Percentiles rank a stretch among this genome's conserved stretches.
Evolutionary conservation across 2,797 vertebrate species (phyloP).

Genomic region (Centroberyx gerrardi): DNA sequence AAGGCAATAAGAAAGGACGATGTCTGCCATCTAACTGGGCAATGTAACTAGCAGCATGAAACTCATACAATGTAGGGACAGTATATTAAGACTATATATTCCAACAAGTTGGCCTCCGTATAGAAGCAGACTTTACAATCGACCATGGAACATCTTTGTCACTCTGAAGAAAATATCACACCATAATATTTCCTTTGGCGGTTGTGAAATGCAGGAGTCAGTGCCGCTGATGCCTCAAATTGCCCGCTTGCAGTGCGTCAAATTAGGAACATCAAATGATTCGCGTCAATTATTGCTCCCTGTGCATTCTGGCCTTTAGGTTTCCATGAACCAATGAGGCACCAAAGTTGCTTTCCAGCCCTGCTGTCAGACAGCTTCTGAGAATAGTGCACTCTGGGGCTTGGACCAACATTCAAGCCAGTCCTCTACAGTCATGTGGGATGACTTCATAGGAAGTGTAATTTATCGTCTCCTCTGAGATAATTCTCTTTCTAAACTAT

Average conservation of each 20-base stretch:
- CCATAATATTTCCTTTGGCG: not conserved
- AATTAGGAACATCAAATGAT: constrained; percentile 40
- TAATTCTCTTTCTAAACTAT: not conserved
- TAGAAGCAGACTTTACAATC: not conserved
- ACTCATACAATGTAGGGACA: not conserved
- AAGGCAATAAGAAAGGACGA: too few species aligned
- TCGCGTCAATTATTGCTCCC: constrained; percentile 38
- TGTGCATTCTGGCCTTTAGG: constrained; percentile 36
- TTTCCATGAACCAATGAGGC: too few species aligned
- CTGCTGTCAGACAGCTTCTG: constrained; percentile 17
- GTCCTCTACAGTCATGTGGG: constrained; percentile 3
- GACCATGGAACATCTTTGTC: not conserved
- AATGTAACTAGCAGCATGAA: not conserved
- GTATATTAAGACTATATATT: constrained; percentile 12
- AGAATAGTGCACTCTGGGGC: constrained; percentile 20
- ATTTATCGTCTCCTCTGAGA: not conserved
- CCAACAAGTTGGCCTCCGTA: not conserved
- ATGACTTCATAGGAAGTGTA: not conserved
- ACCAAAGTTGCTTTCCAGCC: constrained; percentile 6
- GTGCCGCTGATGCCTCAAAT: constrained; percentile 19
- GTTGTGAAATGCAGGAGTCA: not conserved
- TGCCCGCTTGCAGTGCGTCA: constrained; percentile 33
- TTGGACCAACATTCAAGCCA: constrained; percentile 32
- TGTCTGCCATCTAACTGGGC: constrained; percentile 12
- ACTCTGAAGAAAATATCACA: constrained; percentile 20